Conservation (phyloP, 2,113 vertebrate genomes). For the Amazona vittata region DNA sequence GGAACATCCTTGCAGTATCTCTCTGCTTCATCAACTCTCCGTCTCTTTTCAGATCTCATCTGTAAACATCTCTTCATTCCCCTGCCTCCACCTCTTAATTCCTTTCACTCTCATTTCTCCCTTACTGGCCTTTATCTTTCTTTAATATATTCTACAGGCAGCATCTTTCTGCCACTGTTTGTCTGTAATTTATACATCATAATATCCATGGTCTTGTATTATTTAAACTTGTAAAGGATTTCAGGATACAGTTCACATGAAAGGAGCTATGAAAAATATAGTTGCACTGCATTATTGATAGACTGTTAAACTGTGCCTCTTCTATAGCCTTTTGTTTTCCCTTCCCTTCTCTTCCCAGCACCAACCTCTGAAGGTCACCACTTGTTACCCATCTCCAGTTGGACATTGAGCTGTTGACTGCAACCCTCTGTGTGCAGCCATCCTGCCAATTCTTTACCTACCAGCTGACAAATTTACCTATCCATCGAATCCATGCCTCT, state of each 20-base stretch:
- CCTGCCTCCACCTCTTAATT: not conserved
- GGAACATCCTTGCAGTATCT: not conserved
- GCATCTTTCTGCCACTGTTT: not conserved
- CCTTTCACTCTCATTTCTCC: not conserved
- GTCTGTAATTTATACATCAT: not conserved
- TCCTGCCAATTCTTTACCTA: not conserved
- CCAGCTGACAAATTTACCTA: not conserved
- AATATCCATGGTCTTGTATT: not conserved
- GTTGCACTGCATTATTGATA: not conserved
- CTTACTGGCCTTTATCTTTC: not conserved
- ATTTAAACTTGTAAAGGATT: slow-evolving; percentile 5
- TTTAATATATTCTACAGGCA: not conserved
- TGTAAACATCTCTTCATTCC: not conserved
- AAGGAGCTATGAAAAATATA: not conserved
- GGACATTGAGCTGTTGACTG: not conserved
- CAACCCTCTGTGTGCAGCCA: not conserved
- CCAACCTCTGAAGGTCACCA: not conserved
- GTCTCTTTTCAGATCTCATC: not conserved
- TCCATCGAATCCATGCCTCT: not conserved
- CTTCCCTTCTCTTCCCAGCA: not conserved
- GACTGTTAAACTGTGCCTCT: not conserved
- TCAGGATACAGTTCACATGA: not conserved
- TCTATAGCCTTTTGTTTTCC: not conserved
- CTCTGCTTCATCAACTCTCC: not conserved
- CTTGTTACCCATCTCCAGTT: not conserved